Percentiles rank a stretch among this genome's conserved stretches.
Evolutionary conservation across 1,140 invertebrate genomes (phyloP).

Genomic region (Eupristina koningsbergeri): DNA sequence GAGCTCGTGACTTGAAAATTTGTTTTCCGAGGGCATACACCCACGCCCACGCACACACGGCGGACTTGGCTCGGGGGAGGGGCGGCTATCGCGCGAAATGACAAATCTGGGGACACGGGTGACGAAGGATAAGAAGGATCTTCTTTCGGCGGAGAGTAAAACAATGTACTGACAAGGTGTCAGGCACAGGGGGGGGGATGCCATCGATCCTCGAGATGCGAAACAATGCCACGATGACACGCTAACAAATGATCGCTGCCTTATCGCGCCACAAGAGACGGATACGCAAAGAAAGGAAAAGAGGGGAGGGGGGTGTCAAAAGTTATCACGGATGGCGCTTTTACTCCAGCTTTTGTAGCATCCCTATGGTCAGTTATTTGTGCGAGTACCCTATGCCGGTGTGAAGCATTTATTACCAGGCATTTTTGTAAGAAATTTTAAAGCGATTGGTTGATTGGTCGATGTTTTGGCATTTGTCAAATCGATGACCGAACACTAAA

Average conservation of each 20-base stretch:
- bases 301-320: background rate
- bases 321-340: background rate
- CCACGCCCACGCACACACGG: background rate
- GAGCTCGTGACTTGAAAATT: slow-evolving; percentile 41
- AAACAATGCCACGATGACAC: slow-evolving; percentile 63
- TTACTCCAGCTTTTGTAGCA: background rate
- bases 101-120: slow-evolving; percentile 8
- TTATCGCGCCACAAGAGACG: slow-evolving; percentile 55
- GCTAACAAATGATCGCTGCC: slow-evolving; percentile 65
- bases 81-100: background rate
- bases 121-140: slow-evolving; percentile 32
- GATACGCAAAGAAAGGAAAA: slow-evolving; percentile 22
- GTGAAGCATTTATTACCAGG: too few relatives aligned
- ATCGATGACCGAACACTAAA: too few relatives aligned
- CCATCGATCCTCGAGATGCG: slow-evolving; percentile 61
- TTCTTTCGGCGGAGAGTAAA: slow-evolving; percentile 46
- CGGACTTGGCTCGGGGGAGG: background rate
- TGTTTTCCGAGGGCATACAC: background rate
- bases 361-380: slow-evolving; percentile 56
- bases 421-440: too few relatives aligned
- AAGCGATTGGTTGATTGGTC: too few relatives aligned
- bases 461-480: too few relatives aligned
- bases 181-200: slow-evolving; percentile 40
- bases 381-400: too few relatives aligned
- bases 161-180: slow-evolving; percentile 54